Conservation (phyloP, 2,797 vertebrate genomes). For the Sebastes minor region DNA sequence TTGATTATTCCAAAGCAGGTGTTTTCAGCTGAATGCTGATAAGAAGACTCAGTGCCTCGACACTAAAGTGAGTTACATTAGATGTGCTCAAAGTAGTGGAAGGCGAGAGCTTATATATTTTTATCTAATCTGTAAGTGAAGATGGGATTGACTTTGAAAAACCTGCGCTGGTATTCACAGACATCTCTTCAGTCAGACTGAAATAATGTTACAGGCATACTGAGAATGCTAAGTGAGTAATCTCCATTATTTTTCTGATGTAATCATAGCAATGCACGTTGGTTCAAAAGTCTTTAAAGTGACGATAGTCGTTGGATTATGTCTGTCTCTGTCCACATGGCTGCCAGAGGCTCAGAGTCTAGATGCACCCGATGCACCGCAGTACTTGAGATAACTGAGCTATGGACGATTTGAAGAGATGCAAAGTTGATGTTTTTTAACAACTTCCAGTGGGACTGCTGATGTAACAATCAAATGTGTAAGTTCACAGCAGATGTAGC, state of each 20-base stretch:
- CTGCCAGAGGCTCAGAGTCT: conserved; percentile 4
- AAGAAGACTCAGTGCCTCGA: conserved; percentile 59
- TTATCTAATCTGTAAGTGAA: conserved; percentile 54
- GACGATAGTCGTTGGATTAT: neutral
- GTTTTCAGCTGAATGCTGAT: conserved; percentile 78
- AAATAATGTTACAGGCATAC: conserved; percentile 15
- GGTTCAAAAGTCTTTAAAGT: conserved; percentile 15
- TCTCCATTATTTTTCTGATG: conserved; percentile 19
- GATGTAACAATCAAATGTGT: conserved; percentile 21
- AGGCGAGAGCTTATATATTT: conserved; percentile 20
- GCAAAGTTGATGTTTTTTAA: conserved; percentile 36
- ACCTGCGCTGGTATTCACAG: conserved; percentile 24
- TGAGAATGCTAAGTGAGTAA: conserved; percentile 10
- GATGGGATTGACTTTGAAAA: conserved; percentile 57
- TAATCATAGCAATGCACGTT: neutral
- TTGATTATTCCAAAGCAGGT: conserved; percentile 81
- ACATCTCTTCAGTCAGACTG: neutral
- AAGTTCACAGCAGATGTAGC: conserved; percentile 31
- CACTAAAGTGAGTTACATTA: conserved; percentile 59
- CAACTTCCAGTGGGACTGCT: conserved; percentile 23
- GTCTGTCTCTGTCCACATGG: neutral
- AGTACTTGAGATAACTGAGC: conserved; percentile 6
- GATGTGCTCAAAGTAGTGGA: conserved; percentile 55
- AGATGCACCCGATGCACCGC: neutral
- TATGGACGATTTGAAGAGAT: conserved; percentile 11